Conservation (phyloP, 2,797 vertebrate species). For the Schizothorax lantsangensis region DNA sequence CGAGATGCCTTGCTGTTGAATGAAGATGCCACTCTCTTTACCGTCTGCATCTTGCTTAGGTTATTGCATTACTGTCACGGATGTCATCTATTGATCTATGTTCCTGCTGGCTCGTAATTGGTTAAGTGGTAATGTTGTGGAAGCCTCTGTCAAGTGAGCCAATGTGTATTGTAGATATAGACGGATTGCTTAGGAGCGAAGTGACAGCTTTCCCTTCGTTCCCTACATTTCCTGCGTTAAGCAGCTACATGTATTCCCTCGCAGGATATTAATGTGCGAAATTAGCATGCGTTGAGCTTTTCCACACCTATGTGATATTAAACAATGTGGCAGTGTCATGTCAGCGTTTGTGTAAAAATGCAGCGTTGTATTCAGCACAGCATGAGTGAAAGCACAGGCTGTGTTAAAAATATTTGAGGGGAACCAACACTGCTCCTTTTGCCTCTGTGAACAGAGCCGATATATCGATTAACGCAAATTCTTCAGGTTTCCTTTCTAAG, state of each 20-base stretch:
- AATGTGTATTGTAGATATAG: slow-evolving; percentile 28
- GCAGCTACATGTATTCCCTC: neutral
- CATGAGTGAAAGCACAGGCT: neutral
- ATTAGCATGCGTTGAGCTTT: slow-evolving; percentile 22
- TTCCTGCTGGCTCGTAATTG: slow-evolving; percentile 34
- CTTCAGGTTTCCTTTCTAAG: slow-evolving; percentile 20
- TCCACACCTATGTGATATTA: slow-evolving; percentile 6
- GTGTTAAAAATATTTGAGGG: slow-evolving; percentile 13
- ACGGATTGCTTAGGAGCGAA: slow-evolving; percentile 14
- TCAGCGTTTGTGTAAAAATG: neutral
- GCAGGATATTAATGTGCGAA: slow-evolving; percentile 19
- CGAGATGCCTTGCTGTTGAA: slow-evolving; percentile 7
- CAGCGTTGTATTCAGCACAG: slow-evolving; percentile 2
- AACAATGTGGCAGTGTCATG: neutral
- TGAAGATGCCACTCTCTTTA: slow-evolving; percentile 30
- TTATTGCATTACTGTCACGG: slow-evolving; percentile 45
- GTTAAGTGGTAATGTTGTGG: slow-evolving; percentile 49
- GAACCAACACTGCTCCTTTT: slow-evolving; percentile 24
- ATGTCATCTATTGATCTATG: slow-evolving; percentile 45
- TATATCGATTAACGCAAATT: slow-evolving; percentile 31
- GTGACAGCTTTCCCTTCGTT: slow-evolving; percentile 1
- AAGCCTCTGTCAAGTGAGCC: slow-evolving; percentile 38
- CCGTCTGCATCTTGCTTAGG: slow-evolving; percentile 11
- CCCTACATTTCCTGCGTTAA: neutral
- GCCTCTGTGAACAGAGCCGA: slow-evolving; percentile 31